phyloP scores from a whole-genome alignment of 2,888 invertebrate genomes.

The Thymelicus lineola region DNA sequence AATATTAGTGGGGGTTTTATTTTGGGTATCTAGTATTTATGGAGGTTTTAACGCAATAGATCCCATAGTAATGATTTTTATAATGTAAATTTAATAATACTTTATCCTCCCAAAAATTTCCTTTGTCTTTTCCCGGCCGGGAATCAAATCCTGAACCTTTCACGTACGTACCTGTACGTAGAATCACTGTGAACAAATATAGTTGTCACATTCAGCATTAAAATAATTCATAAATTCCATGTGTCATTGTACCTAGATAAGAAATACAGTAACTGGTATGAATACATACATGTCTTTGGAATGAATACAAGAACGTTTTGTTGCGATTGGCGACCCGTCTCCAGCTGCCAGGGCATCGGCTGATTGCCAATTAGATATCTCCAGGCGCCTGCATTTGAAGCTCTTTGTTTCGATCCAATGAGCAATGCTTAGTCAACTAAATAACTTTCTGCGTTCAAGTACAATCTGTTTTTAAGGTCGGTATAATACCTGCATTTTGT shows the following conservation, averaged over 20 bases:
- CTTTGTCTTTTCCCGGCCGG: too few relatives aligned
- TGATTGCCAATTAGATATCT: conserved; percentile 32
- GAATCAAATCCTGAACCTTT: too few relatives aligned
- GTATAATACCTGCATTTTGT: too few relatives aligned
- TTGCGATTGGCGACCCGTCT: conserved; percentile 12
- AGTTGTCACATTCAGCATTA: too few relatives aligned
- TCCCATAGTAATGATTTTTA: too few relatives aligned
- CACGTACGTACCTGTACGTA: too few relatives aligned
- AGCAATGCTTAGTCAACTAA: conserved; percentile 25
- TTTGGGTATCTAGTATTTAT: too few relatives aligned
- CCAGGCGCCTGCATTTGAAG: conserved; percentile 5
- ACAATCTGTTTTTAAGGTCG: not conserved
- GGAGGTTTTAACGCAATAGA: too few relatives aligned
- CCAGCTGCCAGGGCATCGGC: conserved; percentile 15
- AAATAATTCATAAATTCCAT: not conserved
- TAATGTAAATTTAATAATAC: too few relatives aligned
- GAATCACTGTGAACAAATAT: too few relatives aligned
- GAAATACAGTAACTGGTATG: not conserved
- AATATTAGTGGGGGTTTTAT: too few relatives aligned
- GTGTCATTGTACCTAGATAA: conserved; percentile 1
- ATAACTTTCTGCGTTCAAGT: conserved; percentile 6
- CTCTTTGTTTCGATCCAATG: conserved; percentile 27
- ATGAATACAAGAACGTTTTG: conserved; percentile 11
- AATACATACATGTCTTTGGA: not conserved
- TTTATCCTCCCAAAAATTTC: too few relatives aligned